phyloP scores from a whole-genome alignment of 2,113 vertebrate genomes.

The Loxodonta africana region DNA sequence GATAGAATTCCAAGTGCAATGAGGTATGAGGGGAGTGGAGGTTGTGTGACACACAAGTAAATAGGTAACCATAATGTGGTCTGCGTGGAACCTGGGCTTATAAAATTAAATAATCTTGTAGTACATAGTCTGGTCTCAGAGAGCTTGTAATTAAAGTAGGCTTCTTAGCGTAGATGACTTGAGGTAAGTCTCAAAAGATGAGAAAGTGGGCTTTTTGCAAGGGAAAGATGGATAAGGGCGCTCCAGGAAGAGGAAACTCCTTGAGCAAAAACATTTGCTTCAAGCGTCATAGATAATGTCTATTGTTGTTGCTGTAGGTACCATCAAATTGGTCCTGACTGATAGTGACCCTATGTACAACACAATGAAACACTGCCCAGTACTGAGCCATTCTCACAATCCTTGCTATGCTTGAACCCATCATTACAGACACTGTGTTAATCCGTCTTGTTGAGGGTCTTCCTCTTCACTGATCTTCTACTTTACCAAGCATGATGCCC shows the following conservation, averaged over 20 bases:
- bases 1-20: not conserved
- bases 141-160: not conserved
- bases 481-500: too few species aligned
- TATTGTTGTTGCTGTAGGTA: too few species aligned
- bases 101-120: not conserved
- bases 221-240: not conserved
- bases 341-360: too few species aligned
- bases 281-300: not conserved
- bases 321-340: too few species aligned
- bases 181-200: not conserved
- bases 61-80: not conserved
- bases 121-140: not conserved
- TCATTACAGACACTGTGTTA: too few species aligned
- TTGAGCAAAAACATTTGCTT: not conserved
- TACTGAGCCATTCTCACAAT: too few species aligned
- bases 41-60: not conserved
- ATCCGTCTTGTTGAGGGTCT: too few species aligned
- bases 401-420: too few species aligned
- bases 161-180: not conserved
- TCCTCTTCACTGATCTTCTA: too few species aligned
- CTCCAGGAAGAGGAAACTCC: not conserved
- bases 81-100: not conserved
- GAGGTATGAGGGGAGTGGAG: not conserved
- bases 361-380: too few species aligned
- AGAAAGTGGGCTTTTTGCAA: not conserved